These are phyloP conservation scores for Sternotherus odoratus DNA, from an alignment of 2,797 vertebrate genomes.

Conservation along the genomic window DNA sequence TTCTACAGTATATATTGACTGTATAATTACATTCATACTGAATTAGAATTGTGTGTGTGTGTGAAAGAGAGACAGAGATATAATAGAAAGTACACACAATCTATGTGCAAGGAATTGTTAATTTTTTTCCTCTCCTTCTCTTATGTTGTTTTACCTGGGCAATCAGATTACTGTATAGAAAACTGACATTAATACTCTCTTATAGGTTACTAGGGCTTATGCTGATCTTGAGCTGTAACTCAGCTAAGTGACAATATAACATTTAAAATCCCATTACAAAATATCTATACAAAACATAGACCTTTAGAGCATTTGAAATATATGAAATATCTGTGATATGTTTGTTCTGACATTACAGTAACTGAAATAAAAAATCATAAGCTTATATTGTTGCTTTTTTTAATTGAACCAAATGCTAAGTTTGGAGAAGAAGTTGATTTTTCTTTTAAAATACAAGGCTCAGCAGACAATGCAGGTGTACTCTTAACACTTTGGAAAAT, in stretches of 20 bases:
- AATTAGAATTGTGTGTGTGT: accelerated
- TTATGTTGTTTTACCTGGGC: background rate
- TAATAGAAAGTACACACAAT: accelerated
- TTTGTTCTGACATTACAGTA: conserved; percentile 22
- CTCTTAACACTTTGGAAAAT: background rate
- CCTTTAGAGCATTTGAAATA: conserved; percentile 29
- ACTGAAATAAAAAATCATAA: background rate
- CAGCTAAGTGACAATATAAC: conserved; percentile 1
- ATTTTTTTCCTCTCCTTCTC: background rate
- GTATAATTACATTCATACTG: background rate
- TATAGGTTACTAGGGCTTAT: background rate
- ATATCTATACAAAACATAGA: conserved; percentile 40
- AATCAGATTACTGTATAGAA: background rate
- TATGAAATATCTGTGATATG: background rate
- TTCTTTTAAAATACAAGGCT: background rate
- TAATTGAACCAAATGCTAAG: background rate
- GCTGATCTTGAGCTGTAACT: conserved; percentile 1
- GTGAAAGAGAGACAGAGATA: background rate
- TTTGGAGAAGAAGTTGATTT: background rate
- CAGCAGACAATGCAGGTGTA: background rate
- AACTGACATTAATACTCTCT: background rate
- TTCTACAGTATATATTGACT: accelerated
- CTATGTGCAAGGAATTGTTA: background rate
- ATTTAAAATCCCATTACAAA: conserved; percentile 7
- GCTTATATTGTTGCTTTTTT: background rate